A percentile compares a stretch with the other conserved stretches of the same genome.
Evolutionary conservation across 1,140 invertebrate species (phyloP).

Genomic region (Drosophila rhopaloa): DNA sequence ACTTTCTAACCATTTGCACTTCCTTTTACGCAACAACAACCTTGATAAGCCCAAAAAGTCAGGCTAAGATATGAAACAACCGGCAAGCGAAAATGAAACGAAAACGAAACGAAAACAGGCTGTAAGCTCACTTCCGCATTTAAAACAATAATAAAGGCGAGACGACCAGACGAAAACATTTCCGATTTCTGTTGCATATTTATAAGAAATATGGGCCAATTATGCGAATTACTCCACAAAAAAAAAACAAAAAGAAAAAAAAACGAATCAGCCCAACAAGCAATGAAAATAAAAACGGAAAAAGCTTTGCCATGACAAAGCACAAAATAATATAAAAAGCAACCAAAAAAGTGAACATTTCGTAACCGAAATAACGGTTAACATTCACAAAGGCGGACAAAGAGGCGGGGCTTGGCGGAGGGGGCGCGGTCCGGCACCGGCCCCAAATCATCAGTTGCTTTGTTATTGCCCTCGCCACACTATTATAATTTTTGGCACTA

Average conservation of each 20-base stretch:
- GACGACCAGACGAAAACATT: slow-evolving; percentile 54
- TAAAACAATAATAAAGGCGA: slow-evolving; percentile 44
- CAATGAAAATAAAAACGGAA: slow-evolving; percentile 50
- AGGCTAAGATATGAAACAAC: slow-evolving; percentile 10
- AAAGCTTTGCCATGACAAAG: slow-evolving; percentile 57
- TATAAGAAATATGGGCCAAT: slow-evolving; percentile 78
- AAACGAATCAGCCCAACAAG: slow-evolving; percentile 23
- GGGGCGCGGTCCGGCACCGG: slow-evolving; percentile 9
- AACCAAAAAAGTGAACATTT: slow-evolving; percentile 61
- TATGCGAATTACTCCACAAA: slow-evolving; percentile 73
- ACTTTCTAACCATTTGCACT: slow-evolving; percentile 82
- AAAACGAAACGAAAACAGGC: slow-evolving; percentile 64
- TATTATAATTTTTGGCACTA: slow-evolving; percentile 75
- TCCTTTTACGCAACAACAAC: slow-evolving; percentile 81
- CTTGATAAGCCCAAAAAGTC: slow-evolving; percentile 62
- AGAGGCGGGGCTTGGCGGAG: background rate
- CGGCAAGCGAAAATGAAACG: slow-evolving; percentile 39
- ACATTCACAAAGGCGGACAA: slow-evolving; percentile 48
- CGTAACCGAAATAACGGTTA: slow-evolving; percentile 79
- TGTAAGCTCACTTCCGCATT: slow-evolving; percentile 64
- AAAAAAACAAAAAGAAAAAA: slow-evolving; percentile 19
- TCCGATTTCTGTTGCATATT: slow-evolving; percentile 72
- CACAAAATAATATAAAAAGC: slow-evolving; percentile 55
- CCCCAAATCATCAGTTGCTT: slow-evolving; percentile 66
- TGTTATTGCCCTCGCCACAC: slow-evolving; percentile 38